These are phyloP conservation scores for Cladorhizidae sp. DNA, from an alignment of 37 sponge, comb jelly and placozoan species.

Conservation along the genomic window DNA sequence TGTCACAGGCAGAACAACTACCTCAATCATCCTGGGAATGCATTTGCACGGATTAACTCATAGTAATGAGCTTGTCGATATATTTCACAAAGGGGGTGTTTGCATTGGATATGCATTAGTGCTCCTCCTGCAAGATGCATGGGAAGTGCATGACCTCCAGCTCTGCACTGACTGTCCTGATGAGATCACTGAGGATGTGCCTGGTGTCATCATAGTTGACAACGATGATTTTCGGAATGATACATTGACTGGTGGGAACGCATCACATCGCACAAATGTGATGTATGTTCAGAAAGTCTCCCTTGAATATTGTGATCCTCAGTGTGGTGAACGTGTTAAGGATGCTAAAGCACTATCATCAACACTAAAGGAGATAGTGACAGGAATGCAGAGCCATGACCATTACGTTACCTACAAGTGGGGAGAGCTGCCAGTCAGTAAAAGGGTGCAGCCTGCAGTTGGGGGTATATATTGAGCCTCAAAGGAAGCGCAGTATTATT, in stretches of 20 bases:
- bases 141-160: neutral
- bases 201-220: neutral
- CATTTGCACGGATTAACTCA: neutral
- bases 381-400: neutral
- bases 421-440: neutral
- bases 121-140: neutral
- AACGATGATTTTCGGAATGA: neutral
- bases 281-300: too few relatives aligned
- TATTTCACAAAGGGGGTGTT: neutral
- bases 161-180: too few relatives aligned
- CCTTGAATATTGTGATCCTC: too few relatives aligned
- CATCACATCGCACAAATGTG: neutral
- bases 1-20: neutral
- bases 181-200: neutral
- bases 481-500: neutral
- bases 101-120: neutral
- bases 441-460: neutral
- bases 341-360: neutral
- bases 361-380: neutral
- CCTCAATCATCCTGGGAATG: neutral
- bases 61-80: neutral
- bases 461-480: neutral
- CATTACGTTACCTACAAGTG: neutral
- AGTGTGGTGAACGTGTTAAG: neutral
- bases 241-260: neutral